Percentiles rank a stretch among this genome's conserved stretches.
These are phyloP conservation scores for Ophion ellenae DNA, from an alignment of 2,888 invertebrate species.

Conservation along the genomic window DNA sequence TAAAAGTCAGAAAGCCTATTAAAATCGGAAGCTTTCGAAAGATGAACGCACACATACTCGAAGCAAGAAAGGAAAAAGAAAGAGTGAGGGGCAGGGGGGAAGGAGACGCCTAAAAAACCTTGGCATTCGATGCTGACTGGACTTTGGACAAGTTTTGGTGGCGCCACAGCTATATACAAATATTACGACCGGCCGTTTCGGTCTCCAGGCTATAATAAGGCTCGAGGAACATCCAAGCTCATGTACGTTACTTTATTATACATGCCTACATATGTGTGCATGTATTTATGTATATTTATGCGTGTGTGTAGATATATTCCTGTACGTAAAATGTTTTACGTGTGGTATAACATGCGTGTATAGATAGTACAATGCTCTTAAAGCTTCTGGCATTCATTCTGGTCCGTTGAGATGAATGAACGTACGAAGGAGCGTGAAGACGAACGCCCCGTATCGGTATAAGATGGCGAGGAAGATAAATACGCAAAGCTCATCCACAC, in stretches of 20 bases:
- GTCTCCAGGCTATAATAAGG: constrained; percentile 35
- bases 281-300: not conserved
- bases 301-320: not conserved
- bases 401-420: constrained; percentile 50
- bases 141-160: constrained; percentile 35
- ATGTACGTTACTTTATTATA: constrained; percentile 22
- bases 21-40: not conserved
- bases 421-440: constrained; percentile 31
- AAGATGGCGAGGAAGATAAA: constrained; percentile 38
- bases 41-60: not conserved
- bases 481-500: constrained; percentile 31
- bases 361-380: constrained; percentile 29
- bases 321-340: constrained; percentile 23
- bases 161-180: constrained; percentile 50
- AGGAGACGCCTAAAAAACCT: constrained; percentile 11
- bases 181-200: constrained; percentile 53
- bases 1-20: not conserved
- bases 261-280: constrained; percentile 5
- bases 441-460: constrained; percentile 15
- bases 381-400: constrained; percentile 40
- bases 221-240: constrained; percentile 38
- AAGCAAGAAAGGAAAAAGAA: not conserved
- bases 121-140: constrained; percentile 2
- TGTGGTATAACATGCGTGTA: constrained; percentile 12
- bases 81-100: not conserved